Percentiles rank a stretch among this genome's conserved stretches.
phyloP scores from a whole-genome alignment of 2,888 invertebrate species.

The Dolomedes plantarius region DNA sequence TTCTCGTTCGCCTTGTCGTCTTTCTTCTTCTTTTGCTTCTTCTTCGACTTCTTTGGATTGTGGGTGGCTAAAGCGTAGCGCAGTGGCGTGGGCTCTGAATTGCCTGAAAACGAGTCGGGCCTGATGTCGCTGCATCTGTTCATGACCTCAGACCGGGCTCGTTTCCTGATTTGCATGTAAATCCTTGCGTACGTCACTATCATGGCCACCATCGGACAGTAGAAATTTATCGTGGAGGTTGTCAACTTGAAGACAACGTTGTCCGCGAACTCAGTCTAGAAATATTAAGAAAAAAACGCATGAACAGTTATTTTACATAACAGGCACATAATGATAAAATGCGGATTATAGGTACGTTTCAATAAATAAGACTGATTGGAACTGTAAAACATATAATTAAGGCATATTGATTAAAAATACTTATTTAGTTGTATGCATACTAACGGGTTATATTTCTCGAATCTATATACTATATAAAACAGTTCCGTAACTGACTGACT shows the following conservation, averaged over 20 bases:
- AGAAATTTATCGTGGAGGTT: constrained; percentile 79
- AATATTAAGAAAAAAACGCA: neutral
- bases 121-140: constrained; percentile 44
- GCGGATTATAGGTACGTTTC: too few relatives aligned
- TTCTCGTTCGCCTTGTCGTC: constrained; percentile 9
- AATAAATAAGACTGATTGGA: too few relatives aligned
- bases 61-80: constrained; percentile 54
- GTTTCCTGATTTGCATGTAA: constrained; percentile 78
- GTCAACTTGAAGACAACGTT: constrained; percentile 78
- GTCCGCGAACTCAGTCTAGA: constrained; percentile 78
- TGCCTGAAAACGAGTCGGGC: constrained; percentile 45
- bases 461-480: too few relatives aligned
- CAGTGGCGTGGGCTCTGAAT: constrained; percentile 49
- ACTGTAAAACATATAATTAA: too few relatives aligned
- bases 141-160: constrained; percentile 75
- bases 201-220: constrained; percentile 79
- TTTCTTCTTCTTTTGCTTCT: constrained; percentile 7
- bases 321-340: too few relatives aligned
- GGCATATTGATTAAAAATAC: too few relatives aligned
- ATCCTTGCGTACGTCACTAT: constrained; percentile 78
- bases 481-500: too few relatives aligned
- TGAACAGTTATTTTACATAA: too few relatives aligned
- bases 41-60: neutral
- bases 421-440: too few relatives aligned
- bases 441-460: too few relatives aligned